Evolutionary conservation across 2,888 invertebrate genomes (phyloP).

Genomic region (Nephrotoma flavescens): DNA sequence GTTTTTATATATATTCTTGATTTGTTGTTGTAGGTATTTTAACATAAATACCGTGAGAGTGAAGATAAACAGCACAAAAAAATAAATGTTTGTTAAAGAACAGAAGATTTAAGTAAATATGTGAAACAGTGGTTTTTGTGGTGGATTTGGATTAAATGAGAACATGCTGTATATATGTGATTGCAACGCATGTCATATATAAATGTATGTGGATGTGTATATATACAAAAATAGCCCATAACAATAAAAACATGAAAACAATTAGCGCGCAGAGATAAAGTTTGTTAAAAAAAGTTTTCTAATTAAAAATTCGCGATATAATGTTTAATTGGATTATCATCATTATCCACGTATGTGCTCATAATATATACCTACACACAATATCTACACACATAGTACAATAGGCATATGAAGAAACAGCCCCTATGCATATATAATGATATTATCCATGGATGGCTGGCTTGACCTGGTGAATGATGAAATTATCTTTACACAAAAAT

Average conservation of each 20-base stretch:
- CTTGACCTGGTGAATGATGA: neutral
- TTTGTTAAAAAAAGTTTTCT: neutral
- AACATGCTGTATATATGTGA: neutral
- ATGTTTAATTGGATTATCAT: neutral
- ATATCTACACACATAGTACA: neutral
- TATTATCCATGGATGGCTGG: neutral
- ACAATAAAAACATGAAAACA: neutral
- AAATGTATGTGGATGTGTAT: neutral
- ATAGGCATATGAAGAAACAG: neutral
- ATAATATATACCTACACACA: neutral
- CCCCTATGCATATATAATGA: neutral
- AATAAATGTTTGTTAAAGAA: neutral
- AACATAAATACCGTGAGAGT: conserved; percentile 4
- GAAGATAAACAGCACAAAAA: neutral
- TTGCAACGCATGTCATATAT: neutral
- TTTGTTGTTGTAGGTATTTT: neutral
- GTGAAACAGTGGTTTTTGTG: neutral
- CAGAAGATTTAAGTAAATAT: neutral
- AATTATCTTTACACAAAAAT: neutral
- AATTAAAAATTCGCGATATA: neutral
- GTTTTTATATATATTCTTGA: neutral
- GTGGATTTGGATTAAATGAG: neutral
- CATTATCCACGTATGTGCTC: neutral
- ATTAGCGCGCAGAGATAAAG: neutral
- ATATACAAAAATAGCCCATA: neutral